Evolutionary conservation across 2,113 vertebrate genomes (phyloP).

Genomic region (Poecilia latipinna): DNA sequence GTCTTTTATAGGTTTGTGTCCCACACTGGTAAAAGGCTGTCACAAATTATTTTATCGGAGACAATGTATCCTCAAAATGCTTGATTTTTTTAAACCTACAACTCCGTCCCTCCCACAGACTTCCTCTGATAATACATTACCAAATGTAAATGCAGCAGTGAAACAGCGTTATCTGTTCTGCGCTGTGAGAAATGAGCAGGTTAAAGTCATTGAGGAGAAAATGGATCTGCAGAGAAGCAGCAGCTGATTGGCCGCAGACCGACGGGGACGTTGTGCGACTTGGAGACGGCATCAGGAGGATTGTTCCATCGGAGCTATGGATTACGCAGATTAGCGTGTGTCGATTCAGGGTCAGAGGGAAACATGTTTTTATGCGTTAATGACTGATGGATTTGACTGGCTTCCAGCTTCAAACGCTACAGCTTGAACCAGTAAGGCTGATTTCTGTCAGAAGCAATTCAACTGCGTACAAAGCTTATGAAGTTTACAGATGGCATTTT

Average conservation of each 20-base stretch:
- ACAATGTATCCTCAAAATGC: not conserved
- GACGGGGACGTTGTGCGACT: not conserved
- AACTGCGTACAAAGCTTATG: not conserved
- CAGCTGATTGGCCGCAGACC: not conserved
- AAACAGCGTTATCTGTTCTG: not conserved
- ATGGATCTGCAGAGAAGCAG: constrained; percentile 8
- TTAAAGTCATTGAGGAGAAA: constrained; percentile 9
- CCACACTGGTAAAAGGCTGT: not conserved
- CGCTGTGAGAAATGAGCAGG: not conserved
- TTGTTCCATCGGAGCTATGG: not conserved
- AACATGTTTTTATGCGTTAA: constrained; percentile 17
- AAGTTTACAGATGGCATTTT: not conserved
- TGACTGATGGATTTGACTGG: constrained; percentile 15
- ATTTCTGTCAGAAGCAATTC: not conserved
- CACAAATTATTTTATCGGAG: not conserved
- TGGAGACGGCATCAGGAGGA: not conserved
- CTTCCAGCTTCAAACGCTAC: constrained; percentile 19
- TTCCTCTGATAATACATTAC: not conserved
- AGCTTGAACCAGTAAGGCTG: not conserved
- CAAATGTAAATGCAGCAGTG: not conserved
- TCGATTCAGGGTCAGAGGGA: not conserved
- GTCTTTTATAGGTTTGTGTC: not conserved
- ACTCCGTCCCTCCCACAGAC: too few species aligned
- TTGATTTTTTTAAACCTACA: not conserved
- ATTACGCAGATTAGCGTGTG: not conserved